phyloP scores from a whole-genome alignment of 2,113 vertebrate species.

The Bombycilla garrulus region DNA sequence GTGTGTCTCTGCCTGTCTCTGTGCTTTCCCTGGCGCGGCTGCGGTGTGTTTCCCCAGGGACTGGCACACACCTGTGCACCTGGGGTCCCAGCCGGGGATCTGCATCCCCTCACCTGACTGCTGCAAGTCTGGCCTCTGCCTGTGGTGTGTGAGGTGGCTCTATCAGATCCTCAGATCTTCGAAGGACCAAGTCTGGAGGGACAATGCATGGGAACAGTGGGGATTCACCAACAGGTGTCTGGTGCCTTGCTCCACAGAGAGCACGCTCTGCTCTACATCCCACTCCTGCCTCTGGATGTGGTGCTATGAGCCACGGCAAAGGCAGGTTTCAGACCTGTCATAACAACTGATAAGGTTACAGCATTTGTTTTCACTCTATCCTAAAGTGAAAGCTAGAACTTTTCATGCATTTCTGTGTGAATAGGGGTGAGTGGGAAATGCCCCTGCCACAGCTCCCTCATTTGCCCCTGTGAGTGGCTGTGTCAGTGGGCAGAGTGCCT shows the following conservation, averaged over 20 bases:
- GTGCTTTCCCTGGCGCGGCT: accelerated
- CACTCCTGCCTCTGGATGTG: neutral
- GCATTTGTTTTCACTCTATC: neutral
- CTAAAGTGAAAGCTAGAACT: neutral
- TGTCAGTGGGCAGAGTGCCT: neutral
- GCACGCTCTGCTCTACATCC: accelerated
- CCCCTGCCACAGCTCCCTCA: neutral
- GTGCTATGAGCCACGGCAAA: neutral
- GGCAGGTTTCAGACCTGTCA: neutral
- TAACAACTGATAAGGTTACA: constrained; percentile 12
- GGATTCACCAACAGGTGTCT: neutral
- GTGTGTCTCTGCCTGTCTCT: neutral
- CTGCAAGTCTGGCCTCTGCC: neutral
- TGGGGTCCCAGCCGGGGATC: neutral
- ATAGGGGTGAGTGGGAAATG: neutral
- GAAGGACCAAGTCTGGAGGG: neutral
- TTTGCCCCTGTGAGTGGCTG: accelerated
- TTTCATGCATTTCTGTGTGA: neutral
- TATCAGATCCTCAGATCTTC: neutral
- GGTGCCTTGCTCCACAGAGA: neutral
- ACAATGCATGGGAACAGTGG: neutral
- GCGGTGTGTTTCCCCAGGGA: neutral
- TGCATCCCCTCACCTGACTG: accelerated
- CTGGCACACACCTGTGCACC: neutral
- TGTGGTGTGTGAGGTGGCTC: accelerated